phyloP scores from a whole-genome alignment of 2,113 vertebrate species.

The Electrona antarctica region DNA sequence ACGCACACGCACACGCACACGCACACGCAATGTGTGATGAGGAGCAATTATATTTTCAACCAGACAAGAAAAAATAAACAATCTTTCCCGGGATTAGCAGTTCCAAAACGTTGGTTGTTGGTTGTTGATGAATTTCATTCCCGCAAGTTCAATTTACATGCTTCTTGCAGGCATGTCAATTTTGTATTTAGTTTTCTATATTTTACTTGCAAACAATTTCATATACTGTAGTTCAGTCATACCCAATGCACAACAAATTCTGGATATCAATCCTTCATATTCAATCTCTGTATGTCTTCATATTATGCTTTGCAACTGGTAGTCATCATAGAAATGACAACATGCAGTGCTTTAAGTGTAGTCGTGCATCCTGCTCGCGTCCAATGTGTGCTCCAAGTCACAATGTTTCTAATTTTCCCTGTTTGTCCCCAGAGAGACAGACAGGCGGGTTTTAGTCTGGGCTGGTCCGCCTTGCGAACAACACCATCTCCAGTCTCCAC shows the following conservation, averaged over 20 bases:
- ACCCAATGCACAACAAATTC: neutral
- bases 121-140: neutral
- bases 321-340: neutral
- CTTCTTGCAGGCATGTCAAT: too few relatives aligned
- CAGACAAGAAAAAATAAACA: too few relatives aligned
- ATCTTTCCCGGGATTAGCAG: too few relatives aligned
- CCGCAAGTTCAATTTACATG: too few relatives aligned
- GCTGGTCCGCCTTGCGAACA: conserved; percentile 65
- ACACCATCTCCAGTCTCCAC: conserved; percentile 56
- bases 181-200: neutral
- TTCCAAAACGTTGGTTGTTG: neutral
- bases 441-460: conserved; percentile 63
- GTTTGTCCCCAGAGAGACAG: conserved; percentile 70
- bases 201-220: neutral
- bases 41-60: too few relatives aligned
- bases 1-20: too few relatives aligned
- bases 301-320: neutral
- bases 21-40: too few relatives aligned
- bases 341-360: conserved; percentile 6
- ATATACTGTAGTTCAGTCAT: neutral
- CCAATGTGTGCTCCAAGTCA: conserved; percentile 34
- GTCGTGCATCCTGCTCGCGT: conserved; percentile 25
- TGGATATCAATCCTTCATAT: neutral
- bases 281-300: neutral
- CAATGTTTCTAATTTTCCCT: conserved; percentile 51